A percentile compares a stretch with the other conserved stretches of the same genome.
Conservation (phyloP, 2,113 vertebrate species). For the Oncorhynchus tshawytscha region DNA sequence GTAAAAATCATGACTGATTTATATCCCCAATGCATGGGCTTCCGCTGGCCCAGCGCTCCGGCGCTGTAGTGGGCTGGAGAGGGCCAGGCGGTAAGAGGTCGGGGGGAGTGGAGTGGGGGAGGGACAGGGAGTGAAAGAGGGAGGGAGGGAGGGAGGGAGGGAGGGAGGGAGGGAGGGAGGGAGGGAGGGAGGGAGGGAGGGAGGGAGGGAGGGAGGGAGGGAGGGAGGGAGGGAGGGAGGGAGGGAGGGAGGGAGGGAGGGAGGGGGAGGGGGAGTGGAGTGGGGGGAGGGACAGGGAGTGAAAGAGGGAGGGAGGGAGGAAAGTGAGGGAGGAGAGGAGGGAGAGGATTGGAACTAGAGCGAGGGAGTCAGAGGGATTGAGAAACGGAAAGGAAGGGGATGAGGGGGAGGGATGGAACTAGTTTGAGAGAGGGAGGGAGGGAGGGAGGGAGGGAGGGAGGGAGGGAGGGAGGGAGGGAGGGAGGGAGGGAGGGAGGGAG, state of each 20-base stretch:
- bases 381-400: slow-evolving; percentile 19
- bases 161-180: slow-evolving; percentile 25
- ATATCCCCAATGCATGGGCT: slow-evolving; percentile 61
- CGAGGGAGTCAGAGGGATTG: neutral
- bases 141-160: neutral
- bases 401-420: slow-evolving; percentile 27
- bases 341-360: slow-evolving; percentile 12
- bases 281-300: slow-evolving; percentile 27
- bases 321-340: slow-evolving; percentile 11
- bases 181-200: slow-evolving; percentile 6
- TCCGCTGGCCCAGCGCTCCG: slow-evolving; percentile 42
- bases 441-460: slow-evolving; percentile 44
- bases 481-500: slow-evolving; percentile 35
- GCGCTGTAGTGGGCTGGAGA: slow-evolving; percentile 40
- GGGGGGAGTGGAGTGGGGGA: slow-evolving; percentile 26
- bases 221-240: slow-evolving; percentile 22
- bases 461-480: slow-evolving; percentile 30
- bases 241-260: neutral
- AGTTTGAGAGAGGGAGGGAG: slow-evolving; percentile 12
- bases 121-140: slow-evolving; percentile 28
- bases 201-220: slow-evolving; percentile 10
- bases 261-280: slow-evolving; percentile 31
- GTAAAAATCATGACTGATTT: slow-evolving; percentile 72
- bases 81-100: slow-evolving; percentile 9
- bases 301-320: slow-evolving; percentile 2